Base-by-base conservation (phyloP, 2,113 vertebrate species). In the Etheostoma cragini region DNA sequence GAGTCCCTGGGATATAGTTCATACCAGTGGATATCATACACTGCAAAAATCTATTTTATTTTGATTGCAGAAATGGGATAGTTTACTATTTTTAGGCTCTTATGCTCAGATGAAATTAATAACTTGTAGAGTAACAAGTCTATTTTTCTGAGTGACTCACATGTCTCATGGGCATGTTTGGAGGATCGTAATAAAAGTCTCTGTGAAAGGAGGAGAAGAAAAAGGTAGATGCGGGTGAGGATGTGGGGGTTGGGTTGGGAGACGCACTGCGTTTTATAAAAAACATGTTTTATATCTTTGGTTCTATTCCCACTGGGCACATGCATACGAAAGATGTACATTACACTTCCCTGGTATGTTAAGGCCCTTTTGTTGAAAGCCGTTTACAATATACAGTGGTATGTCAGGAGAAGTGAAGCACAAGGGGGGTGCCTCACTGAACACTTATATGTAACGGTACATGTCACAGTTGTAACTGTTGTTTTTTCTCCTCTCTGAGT, bases 101-200 rank as follows among this genome's bases (percentile, higher is more conserved):
- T 33, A 49, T 63, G 56, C 60, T 83, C 72, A 63, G 30, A 26
- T 64, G 54, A 82, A 80, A 88, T 53, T 53, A 87, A 68, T 84
- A 82, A 80, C 78, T 80, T 35, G 13, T 15, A 8, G 66, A 38
- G 49, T 53, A 69, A 53, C 49, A 22, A 35, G 49, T 53, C 49
- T 68, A 8, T 68, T 53, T 79, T 63, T 87, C 69, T 33, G 50
- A 65, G 52, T 89, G 71, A 87, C 72, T 90, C 72, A 71, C 73
- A 50, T 72, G 76, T 90, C 91, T 91, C 86, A 12, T 67, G 88
- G 83, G 80, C 83, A 82, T 87, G 69, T 88, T 87, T 75, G 71
- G 54, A 76, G 62, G 66, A 88, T 81, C 76, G 88, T 80, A 82
- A 91, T 81, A 86, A 88, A 84, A 79, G 76, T 56, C 16, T 82